A percentile compares a stretch with the other conserved stretches of the same genome.
Evolutionary conservation across 1,140 invertebrate genomes (phyloP).

Genomic region (Drosophila pandora): DNA sequence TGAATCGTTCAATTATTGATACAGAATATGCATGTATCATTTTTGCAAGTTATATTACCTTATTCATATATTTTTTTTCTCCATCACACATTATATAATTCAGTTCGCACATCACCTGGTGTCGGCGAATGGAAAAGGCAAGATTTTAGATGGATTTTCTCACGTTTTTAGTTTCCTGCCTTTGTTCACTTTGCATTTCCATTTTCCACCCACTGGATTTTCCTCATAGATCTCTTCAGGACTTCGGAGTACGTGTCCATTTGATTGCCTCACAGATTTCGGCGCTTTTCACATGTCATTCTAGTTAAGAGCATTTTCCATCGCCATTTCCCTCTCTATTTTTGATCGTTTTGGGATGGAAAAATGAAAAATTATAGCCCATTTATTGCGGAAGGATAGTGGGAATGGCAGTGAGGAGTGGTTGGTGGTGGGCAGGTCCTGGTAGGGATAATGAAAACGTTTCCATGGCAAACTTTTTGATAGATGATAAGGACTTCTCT

Average conservation of each 20-base stretch:
- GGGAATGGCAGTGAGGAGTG: neutral
- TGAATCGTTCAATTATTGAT: slow-evolving; percentile 65
- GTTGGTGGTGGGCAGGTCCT: neutral
- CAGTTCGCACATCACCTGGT: slow-evolving; percentile 31
- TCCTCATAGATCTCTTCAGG: slow-evolving; percentile 37
- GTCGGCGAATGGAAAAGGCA: slow-evolving; percentile 6
- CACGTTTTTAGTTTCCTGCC: slow-evolving; percentile 29
- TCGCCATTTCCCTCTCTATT: neutral
- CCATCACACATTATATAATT: slow-evolving; percentile 12
- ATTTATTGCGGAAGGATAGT: slow-evolving; percentile 23
- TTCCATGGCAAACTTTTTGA: neutral
- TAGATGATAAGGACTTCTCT: neutral
- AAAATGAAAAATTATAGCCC: slow-evolving; percentile 60
- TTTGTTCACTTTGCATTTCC: slow-evolving; percentile 45
- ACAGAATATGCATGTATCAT: slow-evolving; percentile 31
- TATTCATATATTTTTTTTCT: slow-evolving; percentile 3
- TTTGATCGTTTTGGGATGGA: slow-evolving; percentile 32
- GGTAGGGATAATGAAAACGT: slow-evolving; percentile 21
- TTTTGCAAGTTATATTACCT: slow-evolving; percentile 22
- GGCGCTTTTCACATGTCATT: slow-evolving; percentile 76
- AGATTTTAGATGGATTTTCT: slow-evolving; percentile 45
- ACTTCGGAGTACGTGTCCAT: slow-evolving; percentile 67
- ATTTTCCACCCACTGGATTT: slow-evolving; percentile 51
- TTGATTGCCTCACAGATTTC: slow-evolving; percentile 78
- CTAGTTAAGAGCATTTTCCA: slow-evolving; percentile 71